phyloP scores from a whole-genome alignment of 1,140 invertebrate species.

The Dreissena polymorpha region DNA sequence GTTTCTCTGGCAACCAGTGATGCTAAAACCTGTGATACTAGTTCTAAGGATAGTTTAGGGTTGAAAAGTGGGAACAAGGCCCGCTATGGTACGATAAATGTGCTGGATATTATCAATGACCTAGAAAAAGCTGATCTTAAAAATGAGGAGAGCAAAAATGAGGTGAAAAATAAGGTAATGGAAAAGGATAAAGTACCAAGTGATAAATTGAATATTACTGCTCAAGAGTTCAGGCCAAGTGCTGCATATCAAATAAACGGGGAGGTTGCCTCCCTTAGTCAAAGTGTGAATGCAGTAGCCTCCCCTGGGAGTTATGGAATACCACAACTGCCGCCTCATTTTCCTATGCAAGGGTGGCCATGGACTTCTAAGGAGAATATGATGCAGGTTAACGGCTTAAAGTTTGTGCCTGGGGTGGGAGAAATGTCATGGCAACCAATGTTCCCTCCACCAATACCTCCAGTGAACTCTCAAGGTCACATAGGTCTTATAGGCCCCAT shows the following conservation, averaged over 20 bases:
- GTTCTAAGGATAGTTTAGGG: conserved; percentile 9
- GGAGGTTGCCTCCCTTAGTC: too few species aligned
- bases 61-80: neutral
- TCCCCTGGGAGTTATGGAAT: too few species aligned
- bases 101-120: conserved; percentile 38
- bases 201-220: too few species aligned
- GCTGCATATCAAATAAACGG: too few species aligned
- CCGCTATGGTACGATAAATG: conserved; percentile 21
- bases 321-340: too few species aligned
- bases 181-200: too few species aligned
- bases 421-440: neutral
- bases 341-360: too few species aligned
- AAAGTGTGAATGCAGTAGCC: too few species aligned
- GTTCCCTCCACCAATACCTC: neutral
- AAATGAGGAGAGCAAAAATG: neutral
- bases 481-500: too few species aligned
- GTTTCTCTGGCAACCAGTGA: conserved; percentile 15
- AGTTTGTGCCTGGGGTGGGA: neutral
- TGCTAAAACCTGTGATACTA: conserved; percentile 36
- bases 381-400: neutral
- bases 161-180: neutral
- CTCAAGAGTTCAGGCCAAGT: too few species aligned
- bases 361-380: neutral
- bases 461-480: too few species aligned
- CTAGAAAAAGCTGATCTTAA: conserved; percentile 33